phyloP scores from a whole-genome alignment of 2,113 vertebrate genomes.

The Nasalis larvatus region DNA sequence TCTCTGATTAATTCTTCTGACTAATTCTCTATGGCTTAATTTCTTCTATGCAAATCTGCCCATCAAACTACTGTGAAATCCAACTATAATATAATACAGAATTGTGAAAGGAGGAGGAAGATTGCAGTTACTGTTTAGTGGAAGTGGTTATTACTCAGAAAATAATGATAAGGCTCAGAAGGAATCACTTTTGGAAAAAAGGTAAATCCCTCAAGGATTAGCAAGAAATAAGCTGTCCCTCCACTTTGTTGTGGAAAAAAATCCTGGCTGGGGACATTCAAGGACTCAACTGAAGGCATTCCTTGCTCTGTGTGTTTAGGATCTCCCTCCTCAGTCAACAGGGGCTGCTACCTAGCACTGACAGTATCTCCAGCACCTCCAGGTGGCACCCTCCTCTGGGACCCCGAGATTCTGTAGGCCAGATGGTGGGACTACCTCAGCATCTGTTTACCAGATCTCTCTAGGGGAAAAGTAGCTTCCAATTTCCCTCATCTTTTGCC shows the following conservation, averaged over 20 bases:
- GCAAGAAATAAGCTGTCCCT: slow-evolving; percentile 1
- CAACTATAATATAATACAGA: background rate
- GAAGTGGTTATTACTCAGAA: slow-evolving; percentile 20
- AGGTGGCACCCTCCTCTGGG: background rate
- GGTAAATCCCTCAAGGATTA: background rate
- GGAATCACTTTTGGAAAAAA: background rate
- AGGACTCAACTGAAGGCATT: background rate
- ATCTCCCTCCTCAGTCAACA: background rate
- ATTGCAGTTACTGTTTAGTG: background rate
- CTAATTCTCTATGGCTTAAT: background rate
- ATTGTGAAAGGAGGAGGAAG: background rate
- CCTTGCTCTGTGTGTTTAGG: background rate
- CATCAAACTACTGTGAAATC: background rate
- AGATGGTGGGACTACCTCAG: slow-evolving; percentile 3
- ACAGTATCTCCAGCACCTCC: background rate
- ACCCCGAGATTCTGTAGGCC: background rate
- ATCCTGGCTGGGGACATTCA: background rate
- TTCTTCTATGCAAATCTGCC: slow-evolving; percentile 13
- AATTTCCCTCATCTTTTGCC: background rate
- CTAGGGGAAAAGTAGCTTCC: background rate
- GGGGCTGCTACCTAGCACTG: background rate
- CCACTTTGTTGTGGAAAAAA: background rate
- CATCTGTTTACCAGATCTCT: slow-evolving; percentile 10
- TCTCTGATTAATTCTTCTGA: slow-evolving; percentile 54
- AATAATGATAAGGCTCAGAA: slow-evolving; percentile 7